Evolutionary conservation across 2,888 invertebrate species (phyloP), one percentile per base, ranked within the genome.

Genomic region (Chrysomela aeneicollis): DNA sequence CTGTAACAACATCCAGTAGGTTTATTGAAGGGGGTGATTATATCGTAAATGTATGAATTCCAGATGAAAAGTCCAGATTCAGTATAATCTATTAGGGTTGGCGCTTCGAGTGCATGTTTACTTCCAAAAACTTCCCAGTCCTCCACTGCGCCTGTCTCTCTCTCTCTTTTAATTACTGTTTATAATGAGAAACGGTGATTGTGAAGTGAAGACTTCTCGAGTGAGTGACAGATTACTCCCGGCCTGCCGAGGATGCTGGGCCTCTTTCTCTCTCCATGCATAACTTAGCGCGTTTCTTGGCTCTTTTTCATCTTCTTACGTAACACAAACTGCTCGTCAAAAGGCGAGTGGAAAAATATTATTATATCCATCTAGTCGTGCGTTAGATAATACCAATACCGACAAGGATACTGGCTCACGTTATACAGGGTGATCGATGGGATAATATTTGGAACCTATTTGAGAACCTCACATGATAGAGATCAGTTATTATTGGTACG

Each of bases 101-200:
- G n/a, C n/a, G n/a, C n/a, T n/a, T n/a, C n/a, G n/a, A n/a, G n/a
- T n/a, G n/a, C n/a, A n/a, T n/a, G n/a, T n/a, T n/a, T n/a, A n/a
- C n/a, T n/a, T n/a, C n/a, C n/a, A n/a, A n/a, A n/a, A n/a, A n/a
- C 6, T 26, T 26, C 57, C 57, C 6, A 42, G 61, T 59, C 61
- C 72, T 53, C 63, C 66, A 58, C 66, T 68, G 68, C 58, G 6
- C 49, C 15, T 62, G 57, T 71, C 71, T 70, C 63, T 66, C 68
- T 71, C 71, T 70, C 63, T 66, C 68, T 70, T 70, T 76, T 76
- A 76, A 76, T 76, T 77, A 81, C 79, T 79, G 78, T 81, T 79
- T 80, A 80, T 81, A 81, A 81, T 79, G 80, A 79, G 79, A 78
- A 81, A 78, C 79, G 80, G 79, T 75, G 78, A 72, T 76, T 75